Percentiles rank a stretch among this genome's conserved stretches.
Evolutionary conservation across 1,140 invertebrate species (phyloP).

Genomic region (Colletes latitarsis): DNA sequence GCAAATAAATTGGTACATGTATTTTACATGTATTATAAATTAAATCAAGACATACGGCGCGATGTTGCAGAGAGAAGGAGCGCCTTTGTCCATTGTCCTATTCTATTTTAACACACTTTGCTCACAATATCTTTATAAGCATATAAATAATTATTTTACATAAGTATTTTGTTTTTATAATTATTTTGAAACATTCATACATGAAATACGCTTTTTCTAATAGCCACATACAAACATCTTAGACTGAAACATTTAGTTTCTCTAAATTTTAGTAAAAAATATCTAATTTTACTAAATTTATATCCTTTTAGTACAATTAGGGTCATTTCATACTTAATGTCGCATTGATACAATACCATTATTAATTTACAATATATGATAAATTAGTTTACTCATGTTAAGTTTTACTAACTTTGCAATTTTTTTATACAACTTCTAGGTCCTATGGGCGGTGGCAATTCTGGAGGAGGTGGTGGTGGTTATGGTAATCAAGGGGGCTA

Average conservation of each 20-base stretch:
- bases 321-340: no score
- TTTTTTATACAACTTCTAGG: constrained; percentile 56
- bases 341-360: no score
- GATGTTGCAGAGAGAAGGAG: constrained; percentile 56
- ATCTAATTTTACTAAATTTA: neutral
- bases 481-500: constrained; percentile 80
- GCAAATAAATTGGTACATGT: no score
- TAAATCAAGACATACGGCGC: constrained; percentile 28
- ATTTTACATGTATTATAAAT: neutral
- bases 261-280: no score
- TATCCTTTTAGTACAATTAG: neutral
- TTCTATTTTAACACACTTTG: constrained; percentile 30
- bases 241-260: neutral
- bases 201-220: neutral
- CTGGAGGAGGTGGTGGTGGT: constrained; percentile 78
- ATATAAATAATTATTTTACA: constrained; percentile 26
- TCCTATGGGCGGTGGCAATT: constrained; percentile 77
- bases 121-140: constrained; percentile 10
- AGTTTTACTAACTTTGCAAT: constrained; percentile 22
- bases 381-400: neutral
- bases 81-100: constrained; percentile 57
- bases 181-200: constrained; percentile 4
- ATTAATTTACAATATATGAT: neutral
- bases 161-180: constrained; percentile 1
- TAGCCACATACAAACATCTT: neutral